Conservation (phyloP, 2,888 invertebrate genomes). For the Plebejus melissa region DNA sequence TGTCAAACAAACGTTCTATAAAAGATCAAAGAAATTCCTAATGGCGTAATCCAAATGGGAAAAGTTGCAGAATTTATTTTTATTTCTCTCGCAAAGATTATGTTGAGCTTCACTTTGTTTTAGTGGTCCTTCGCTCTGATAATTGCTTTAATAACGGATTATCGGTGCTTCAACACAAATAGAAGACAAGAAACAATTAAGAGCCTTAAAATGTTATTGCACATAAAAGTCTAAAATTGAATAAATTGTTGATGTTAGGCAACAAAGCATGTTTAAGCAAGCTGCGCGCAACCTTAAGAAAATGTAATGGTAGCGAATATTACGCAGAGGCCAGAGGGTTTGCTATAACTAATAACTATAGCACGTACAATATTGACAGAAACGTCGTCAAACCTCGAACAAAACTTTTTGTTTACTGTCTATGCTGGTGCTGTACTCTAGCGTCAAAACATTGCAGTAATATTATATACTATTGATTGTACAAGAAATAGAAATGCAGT, state of each 20-base stretch:
- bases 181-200: neutral
- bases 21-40: constrained; percentile 20
- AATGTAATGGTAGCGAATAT: no score
- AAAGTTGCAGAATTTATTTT: constrained; percentile 29
- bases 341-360: no score
- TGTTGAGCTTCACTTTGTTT: constrained; percentile 15
- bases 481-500: neutral
- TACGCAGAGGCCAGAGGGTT: no score
- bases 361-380: no score
- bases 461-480: no score
- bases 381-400: no score
- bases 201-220: neutral
- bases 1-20: neutral
- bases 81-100: constrained; percentile 28
- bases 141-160: constrained; percentile 26
- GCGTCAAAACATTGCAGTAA: no score
- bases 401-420: no score
- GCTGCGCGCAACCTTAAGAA: no score
- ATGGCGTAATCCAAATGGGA: constrained; percentile 29
- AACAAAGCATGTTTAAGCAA: neutral
- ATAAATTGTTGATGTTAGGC: neutral
- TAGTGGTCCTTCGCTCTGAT: constrained; percentile 22
- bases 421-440: no score
- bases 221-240: neutral
- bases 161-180: neutral